Evolutionary conservation across 2,888 invertebrate species (phyloP), one percentile per base, ranked within the genome.

Genomic region (Stenichneumon culpator): DNA sequence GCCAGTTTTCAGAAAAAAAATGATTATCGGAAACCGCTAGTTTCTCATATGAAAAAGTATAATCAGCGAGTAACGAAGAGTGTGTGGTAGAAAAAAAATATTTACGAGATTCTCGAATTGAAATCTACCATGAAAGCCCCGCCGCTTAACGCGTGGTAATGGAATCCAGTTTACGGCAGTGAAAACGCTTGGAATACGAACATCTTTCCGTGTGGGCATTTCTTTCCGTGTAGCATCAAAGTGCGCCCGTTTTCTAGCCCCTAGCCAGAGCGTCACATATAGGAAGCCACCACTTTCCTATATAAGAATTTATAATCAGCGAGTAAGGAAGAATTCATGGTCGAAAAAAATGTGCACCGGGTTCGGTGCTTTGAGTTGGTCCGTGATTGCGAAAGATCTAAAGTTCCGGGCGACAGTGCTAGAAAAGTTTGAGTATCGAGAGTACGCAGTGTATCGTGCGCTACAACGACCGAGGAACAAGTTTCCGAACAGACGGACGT

Each of bases 401-500:
- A 63, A 63, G 63, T 63, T 16, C 7, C 63, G n/a, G 63, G 7
- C n/a, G 28, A 32, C 28, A 9, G 63, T n/a, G 7, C 19, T 19
- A 9, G 52, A 63, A 32, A 14, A 32, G 63, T 63, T 32, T 9
- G 32, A 52, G 25, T 70, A 25, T 70, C 50, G 28, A 32, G 32
- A 32, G 52, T 52, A 52, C 28, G 28, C 68, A 25, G 63, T 63
- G 16, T 16, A 63, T 16, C 28, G 63, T 32, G 63, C 32, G 28
- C 63, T 32, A 16, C 28, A 63, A 63, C 63, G 32, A 16, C 28
- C 28, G 16, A 32, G 6, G 28, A 28, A 63, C 57, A 57, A 57
- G 57, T 57, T 57, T 25, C 25, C 57, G 22, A 57, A 57, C 25
- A 11, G 57, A 57, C 57, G 57, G 57, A 25, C 57, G 57, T 57